Base-by-base conservation (phyloP, 2,113 vertebrate species). In the Syngnathus floridae region DNA sequence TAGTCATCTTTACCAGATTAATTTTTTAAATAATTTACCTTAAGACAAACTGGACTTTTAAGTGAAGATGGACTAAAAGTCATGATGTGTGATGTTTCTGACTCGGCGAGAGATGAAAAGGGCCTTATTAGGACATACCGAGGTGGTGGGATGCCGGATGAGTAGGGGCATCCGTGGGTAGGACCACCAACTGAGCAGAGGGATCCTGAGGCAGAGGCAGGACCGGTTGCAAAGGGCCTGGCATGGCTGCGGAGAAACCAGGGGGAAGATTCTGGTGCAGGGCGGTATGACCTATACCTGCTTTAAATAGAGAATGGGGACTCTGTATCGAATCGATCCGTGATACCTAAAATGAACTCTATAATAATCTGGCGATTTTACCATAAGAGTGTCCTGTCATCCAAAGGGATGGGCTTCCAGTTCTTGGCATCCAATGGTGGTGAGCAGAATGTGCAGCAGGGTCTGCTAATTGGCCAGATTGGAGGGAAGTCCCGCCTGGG, bases 321-420 rank as follows among this genome's bases (percentile, higher is more conserved):
- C n/a, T 8, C 19, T 21, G 48, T 21, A n/a, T 51, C 8, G 21
- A 46, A 21, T 51, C 48, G 21, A 51, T n/a, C 19, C 48, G 7
- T n/a, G 4, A 21, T 21, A 35, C 61, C 21, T 46, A 7, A 4
- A 41, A 61, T 41, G 37, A 41, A 40, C 13, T 21, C 58, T 14
- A 62, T 6, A 62, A 8, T 4, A 17, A 4, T 19, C 13, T 46
- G 13, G 9, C 7, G 54, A 1, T 59, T 69, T 74, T 67, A 91
- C 96, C 93, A 10, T 98, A 98, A 40, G 96, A 95, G 77, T 95
- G 96, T 31, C 95, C 95, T 61, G 94, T 92, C 95, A 98, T 95
- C 96, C 96, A 98, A 65, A 98, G 80, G 57, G 96, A 98, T 78
- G 96, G 95, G 86, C 95, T 98, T 84, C 94, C 93, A 58, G 94